A percentile compares a stretch with the other conserved stretches of the same genome.
phyloP scores from a whole-genome alignment of 37 sponge, comb jelly and placozoan genomes.

The Chondrilla cf. caribensis region DNA sequence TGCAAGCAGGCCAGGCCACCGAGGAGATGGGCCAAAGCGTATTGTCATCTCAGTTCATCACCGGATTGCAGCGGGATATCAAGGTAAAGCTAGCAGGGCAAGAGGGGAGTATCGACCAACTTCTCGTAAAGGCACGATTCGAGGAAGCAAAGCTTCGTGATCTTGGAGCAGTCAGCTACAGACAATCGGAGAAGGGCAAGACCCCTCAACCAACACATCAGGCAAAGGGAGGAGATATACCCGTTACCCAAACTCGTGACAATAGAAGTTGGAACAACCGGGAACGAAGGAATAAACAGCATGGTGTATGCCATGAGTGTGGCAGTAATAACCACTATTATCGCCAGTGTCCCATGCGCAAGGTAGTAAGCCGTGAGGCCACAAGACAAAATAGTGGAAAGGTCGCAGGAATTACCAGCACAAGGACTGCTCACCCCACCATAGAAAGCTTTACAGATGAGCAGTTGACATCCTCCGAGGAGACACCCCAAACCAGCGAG shows the following conservation, averaged over 20 bases:
- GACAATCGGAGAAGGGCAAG: too few relatives aligned
- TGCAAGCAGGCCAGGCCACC: background rate
- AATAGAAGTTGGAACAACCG: background rate
- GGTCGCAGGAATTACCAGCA: background rate
- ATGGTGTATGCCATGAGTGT: too few relatives aligned
- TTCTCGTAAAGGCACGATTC: constrained; percentile 37
- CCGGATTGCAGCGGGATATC: background rate
- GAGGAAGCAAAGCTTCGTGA: constrained; percentile 47
- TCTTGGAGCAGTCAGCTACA: background rate
- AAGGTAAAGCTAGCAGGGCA: constrained; percentile 24
- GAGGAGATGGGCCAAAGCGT: constrained; percentile 35
- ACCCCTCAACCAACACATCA: too few relatives aligned
- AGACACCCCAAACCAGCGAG: background rate
- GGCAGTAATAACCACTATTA: too few relatives aligned
- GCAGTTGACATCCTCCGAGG: too few relatives aligned
- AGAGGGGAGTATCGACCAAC: constrained; percentile 25
- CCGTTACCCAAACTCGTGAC: too few relatives aligned
- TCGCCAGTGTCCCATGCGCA: too few relatives aligned
- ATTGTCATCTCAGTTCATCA: background rate
- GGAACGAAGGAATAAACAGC: too few relatives aligned
- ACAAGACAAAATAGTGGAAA: background rate
- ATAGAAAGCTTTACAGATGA: too few relatives aligned
- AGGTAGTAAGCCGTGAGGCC: too few relatives aligned
- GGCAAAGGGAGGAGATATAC: too few relatives aligned
- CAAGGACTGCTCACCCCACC: too few relatives aligned